phyloP scores from a whole-genome alignment of 2,113 vertebrate species.

The Aramus guarauna region DNA sequence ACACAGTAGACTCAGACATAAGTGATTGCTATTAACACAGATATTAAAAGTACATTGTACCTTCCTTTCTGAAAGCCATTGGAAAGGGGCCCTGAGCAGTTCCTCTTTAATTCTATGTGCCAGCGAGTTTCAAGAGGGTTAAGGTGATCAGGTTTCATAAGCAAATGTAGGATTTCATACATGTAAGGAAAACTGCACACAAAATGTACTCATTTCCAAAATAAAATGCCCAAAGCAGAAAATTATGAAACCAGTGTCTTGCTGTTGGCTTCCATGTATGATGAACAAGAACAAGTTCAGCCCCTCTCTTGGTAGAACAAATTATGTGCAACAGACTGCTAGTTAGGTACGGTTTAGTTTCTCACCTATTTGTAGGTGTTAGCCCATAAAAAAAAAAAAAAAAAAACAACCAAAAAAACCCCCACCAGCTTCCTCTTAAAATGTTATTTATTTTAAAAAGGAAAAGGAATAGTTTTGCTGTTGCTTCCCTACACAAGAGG shows the following conservation, averaged over 20 bases:
- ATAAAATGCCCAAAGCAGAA: background rate
- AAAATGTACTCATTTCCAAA: background rate
- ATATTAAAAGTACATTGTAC: background rate
- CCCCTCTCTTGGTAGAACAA: background rate
- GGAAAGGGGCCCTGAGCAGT: background rate
- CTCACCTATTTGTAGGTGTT: background rate
- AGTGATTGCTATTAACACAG: background rate
- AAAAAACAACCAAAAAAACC: too few relatives aligned
- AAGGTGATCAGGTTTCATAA: background rate
- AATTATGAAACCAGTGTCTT: background rate
- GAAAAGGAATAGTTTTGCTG: accelerated
- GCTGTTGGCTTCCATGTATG: background rate
- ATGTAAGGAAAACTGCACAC: background rate
- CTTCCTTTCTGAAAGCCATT: background rate
- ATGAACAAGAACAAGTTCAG: background rate
- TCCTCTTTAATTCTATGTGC: background rate
- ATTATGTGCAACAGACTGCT: background rate
- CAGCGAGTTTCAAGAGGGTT: background rate
- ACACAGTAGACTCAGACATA: background rate
- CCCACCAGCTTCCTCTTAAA: background rate
- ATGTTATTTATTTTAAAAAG: background rate
- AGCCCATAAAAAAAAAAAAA: background rate
- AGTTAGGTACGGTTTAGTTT: background rate
- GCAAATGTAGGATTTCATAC: background rate
- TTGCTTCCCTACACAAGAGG: background rate